Base-by-base conservation (phyloP, 1,140 invertebrate species). In the Neodiprion virginianus region DNA sequence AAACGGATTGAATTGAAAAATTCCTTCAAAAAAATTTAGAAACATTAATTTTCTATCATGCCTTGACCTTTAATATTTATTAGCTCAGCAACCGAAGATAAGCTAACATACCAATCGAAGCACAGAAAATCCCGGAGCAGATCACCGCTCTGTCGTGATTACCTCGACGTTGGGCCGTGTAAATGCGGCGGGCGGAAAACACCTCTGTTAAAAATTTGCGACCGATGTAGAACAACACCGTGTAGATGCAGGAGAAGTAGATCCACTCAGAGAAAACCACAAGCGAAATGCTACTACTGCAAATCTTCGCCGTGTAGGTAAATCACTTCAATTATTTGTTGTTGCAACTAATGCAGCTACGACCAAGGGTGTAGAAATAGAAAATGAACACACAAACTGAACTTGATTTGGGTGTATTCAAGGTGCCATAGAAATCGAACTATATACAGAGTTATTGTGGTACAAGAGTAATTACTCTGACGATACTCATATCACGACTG, bases 271-370 rank as follows among this genome's bases (percentile, higher is more conserved):
- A 81, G 74, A 11, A 81, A 72, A 50, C 78, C 81, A 1, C 74
- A 72, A 21, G 80, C 83, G 8, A 84, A 83, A 40, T 86, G 83
- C 79, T 86, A 80, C 76, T 85, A 84, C 65, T 86, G 85, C 75
- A 85, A 84, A 77, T 80, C 9, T 70, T 78, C 76, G 17, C 85
- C 85, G 1, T 86, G 85, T 78, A 74, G 68, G 85, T 83, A 68
- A 82, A 14, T 61, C 53, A 8, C 53, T 40, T 40, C 5, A 40
- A 40, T 40, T 1, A 40, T 40, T 21, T 21, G 17, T 21, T 21
- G 17, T 0, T 21, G 17, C 17, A 21, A 21, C 17, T 21, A 21
- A 21, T 21, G 17, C 17, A 21, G 17, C 17, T 21, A 21, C 17
- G 17, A 21, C 17, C 17, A 21, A 21, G 17, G 17, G 17, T 21